Evolutionary conservation across 2,888 invertebrate genomes (phyloP).

Genomic region (Athrips mouffetella): DNA sequence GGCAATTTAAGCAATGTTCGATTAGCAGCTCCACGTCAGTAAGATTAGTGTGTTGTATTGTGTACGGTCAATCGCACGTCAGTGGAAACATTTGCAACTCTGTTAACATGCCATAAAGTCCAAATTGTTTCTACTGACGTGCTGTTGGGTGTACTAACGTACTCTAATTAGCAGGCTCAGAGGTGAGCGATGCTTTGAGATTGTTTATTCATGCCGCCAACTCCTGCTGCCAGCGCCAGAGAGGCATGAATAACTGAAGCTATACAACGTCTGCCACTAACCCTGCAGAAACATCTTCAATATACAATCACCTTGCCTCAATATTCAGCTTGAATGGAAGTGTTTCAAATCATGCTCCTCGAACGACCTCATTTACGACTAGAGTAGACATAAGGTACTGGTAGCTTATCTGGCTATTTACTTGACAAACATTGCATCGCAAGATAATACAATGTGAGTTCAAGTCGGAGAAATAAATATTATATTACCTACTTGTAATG

Average conservation of each 20-base stretch:
- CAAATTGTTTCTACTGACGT: no score
- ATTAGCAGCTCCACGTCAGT: no score
- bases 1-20: no score
- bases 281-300: not conserved
- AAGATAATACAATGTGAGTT: not conserved
- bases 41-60: no score
- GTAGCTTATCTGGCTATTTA: slow-evolving; percentile 1
- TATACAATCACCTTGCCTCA: not conserved
- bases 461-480: no score
- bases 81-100: no score
- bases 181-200: not conserved
- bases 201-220: not conserved
- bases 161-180: not conserved
- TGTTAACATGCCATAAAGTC: no score
- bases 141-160: not conserved
- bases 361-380: not conserved
- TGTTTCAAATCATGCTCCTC: not conserved
- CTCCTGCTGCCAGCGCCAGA: not conserved
- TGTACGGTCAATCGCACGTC: no score
- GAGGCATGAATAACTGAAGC: not conserved
- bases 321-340: not conserved
- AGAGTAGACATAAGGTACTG: not conserved
- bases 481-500: no score
- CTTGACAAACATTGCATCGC: slow-evolving; percentile 2
- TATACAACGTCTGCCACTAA: not conserved